Conservation (phyloP, 53 echinoderm and acorn worm species). For the Hippasteria phrygiana region DNA sequence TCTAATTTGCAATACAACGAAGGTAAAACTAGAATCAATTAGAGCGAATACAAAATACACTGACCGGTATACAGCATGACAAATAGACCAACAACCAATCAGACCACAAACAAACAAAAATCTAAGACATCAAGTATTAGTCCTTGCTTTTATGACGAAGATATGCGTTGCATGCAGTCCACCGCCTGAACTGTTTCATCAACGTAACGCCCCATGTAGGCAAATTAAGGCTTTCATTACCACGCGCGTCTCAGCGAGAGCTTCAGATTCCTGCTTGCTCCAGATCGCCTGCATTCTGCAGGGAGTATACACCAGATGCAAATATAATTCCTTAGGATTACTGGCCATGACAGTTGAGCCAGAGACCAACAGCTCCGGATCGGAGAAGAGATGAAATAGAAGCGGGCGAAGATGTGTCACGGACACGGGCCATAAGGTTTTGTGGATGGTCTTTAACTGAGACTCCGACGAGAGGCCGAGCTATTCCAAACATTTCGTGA, state of each 20-base stretch:
- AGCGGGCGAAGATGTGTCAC: neutral
- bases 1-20: too few species aligned
- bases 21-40: too few species aligned
- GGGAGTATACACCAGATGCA: neutral
- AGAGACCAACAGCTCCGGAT: too few species aligned
- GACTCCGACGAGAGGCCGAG: conserved; percentile 6
- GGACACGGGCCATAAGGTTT: neutral
- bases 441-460: neutral
- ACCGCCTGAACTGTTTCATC: neutral
- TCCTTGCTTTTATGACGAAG: too few species aligned
- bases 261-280: neutral
- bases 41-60: too few species aligned
- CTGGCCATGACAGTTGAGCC: neutral
- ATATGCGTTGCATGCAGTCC: too few species aligned
- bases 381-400: neutral
- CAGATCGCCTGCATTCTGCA: neutral
- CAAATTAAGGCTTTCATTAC: neutral
- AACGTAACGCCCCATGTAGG: neutral
- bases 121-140: too few species aligned
- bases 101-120: too few species aligned
- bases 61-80: too few species aligned
- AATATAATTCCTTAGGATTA: neutral
- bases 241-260: neutral
- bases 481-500: conserved; percentile 33
- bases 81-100: too few species aligned